A percentile compares a stretch with the other conserved stretches of the same genome.
phyloP scores from a whole-genome alignment of 2,888 invertebrate genomes.

The Zaprionus bogoriensis region DNA sequence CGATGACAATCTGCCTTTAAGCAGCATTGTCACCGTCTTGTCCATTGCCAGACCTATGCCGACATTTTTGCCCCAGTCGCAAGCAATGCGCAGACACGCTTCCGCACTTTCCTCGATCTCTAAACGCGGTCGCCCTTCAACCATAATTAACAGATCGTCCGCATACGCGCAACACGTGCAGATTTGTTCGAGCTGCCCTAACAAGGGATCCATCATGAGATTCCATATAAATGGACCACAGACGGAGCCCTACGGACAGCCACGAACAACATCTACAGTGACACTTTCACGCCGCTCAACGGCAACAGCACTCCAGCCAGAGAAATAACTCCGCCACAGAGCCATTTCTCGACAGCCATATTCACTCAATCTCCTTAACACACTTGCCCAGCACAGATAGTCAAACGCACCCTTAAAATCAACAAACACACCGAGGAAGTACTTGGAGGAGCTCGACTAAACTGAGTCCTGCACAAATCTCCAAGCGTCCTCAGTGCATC shows the following conservation, averaged over 20 bases:
- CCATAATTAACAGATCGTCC: conserved; percentile 1
- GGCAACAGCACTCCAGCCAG: not conserved
- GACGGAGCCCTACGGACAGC: not conserved
- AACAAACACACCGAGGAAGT: conserved; percentile 17
- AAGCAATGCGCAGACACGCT: not conserved
- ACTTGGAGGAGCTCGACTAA: conserved; percentile 7
- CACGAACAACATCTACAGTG: not conserved
- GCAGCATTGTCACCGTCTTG: conserved; percentile 25
- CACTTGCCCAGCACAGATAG: conserved; percentile 29
- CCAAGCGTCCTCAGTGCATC: conserved; percentile 12
- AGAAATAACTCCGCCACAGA: not conserved
- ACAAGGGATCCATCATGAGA: conserved; percentile 34
- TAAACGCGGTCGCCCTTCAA: conserved; percentile 8
- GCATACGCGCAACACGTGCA: conserved; percentile 14
- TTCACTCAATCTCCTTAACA: conserved; percentile 6
- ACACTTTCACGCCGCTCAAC: not conserved
- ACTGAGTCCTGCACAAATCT: conserved; percentile 1
- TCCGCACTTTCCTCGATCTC: not conserved
- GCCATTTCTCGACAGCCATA: not conserved
- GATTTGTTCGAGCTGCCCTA: conserved; percentile 4
- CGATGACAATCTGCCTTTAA: conserved; percentile 19
- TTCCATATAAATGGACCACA: conserved; percentile 43
- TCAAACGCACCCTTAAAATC: conserved; percentile 39
- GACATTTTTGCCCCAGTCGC: conserved; percentile 10
- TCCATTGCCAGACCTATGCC: conserved; percentile 20